Base-by-base conservation (phyloP, 2,888 invertebrate genomes). In the Apoda limacodes region DNA sequence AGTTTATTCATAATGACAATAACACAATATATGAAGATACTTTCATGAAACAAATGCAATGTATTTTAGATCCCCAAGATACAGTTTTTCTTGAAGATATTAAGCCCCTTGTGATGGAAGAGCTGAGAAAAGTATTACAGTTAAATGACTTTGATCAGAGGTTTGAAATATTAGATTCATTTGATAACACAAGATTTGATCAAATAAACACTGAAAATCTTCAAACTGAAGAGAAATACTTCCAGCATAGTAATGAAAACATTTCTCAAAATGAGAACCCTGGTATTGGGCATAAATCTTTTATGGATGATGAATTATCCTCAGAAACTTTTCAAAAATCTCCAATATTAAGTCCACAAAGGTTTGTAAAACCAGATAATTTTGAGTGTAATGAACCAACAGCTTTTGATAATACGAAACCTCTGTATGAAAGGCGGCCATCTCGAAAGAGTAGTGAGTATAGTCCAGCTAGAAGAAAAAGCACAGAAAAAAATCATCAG, bases 41-140 rank as follows among this genome's bases (percentile, higher is more conserved):
- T 83, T 69, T 92, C 84, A 66, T 93, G 89, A 52, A 92, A 70
- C 50, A 89, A 62, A 67, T 84, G 82, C 84, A 82, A 36, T 82
- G 83, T 25, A 72, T 85, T 45, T 48, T 85, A 13, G 84, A 85
- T 47, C 83, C 84, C 1, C 82, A 83, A 42, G 84, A 84, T 22
- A 75, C 80, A 9, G 63, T 85, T 0, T 67, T 84, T 22, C 60
- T 85, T 6, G 78, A 82, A 39, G 84, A 85, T 47, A 69, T 85
- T 29, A 85, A 85, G 13, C 84, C 84, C 2, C 66, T 83, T 33
- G 83, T 85, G 4, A 81, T 85, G 55, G 83, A 83, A 28, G 84
- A 85, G 52, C 56, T 85, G 1, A 83, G 74, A 37, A 83, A 83
- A 55, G 82, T 84, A 14, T 53, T 85, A 13, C 82, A 83, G 40